A percentile compares a stretch with the other conserved stretches of the same genome.
phyloP scores from a whole-genome alignment of 64 coral and sea anemone species.

The Trachythela sp. region DNA sequence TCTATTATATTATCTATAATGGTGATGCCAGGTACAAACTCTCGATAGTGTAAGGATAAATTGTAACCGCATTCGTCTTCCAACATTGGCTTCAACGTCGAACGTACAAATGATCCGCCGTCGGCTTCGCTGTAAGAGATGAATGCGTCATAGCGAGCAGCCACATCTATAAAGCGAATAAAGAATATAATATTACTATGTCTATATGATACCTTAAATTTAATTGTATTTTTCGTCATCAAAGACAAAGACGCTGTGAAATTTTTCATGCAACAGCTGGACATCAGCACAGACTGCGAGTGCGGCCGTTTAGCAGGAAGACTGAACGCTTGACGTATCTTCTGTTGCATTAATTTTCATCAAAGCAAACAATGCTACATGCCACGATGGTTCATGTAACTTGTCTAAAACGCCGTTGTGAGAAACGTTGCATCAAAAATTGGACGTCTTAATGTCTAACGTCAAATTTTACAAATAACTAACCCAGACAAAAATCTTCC shows the following conservation, averaged over 20 bases:
- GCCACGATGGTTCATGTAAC: no score
- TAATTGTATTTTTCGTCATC: background rate
- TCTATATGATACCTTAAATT: background rate
- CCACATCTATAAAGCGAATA: background rate
- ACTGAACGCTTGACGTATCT: no score
- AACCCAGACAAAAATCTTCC: background rate
- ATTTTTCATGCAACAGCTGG: no score
- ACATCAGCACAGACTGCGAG: no score
- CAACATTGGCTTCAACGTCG: constrained; percentile 13
- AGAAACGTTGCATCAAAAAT: no score
- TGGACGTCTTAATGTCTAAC: background rate
- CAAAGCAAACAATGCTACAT: no score
- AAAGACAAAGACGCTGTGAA: no score
- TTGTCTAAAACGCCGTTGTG: no score
- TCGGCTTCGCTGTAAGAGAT: background rate
- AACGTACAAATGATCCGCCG: constrained; percentile 5
- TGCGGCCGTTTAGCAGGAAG: no score
- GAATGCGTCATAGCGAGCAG: background rate
- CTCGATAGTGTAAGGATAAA: constrained; percentile 30
- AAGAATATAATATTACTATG: background rate
- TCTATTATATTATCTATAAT: constrained; percentile 61
- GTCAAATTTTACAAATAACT: background rate
- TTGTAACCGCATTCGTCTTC: background rate
- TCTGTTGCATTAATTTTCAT: no score
- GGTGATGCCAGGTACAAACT: constrained; percentile 48